Evolutionary conservation across 2,113 vertebrate species (phyloP), one percentile per base, ranked within the genome.

Genomic region (Gadus chalcogrammus): DNA sequence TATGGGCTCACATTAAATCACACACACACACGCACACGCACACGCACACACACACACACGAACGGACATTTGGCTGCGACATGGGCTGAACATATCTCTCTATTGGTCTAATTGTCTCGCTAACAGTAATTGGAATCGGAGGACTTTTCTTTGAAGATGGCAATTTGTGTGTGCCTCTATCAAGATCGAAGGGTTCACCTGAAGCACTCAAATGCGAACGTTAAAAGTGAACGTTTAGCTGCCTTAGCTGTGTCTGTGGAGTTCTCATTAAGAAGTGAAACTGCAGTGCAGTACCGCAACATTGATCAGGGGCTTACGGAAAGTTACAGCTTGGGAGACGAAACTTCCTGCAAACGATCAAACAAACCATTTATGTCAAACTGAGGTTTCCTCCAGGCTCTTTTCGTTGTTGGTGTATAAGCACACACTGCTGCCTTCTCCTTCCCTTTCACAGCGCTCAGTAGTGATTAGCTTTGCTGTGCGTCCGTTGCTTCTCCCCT

Each of bases 381-480:
- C 42, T 13, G 22, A 73, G 24, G 22, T 65, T 60, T 52, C 58
- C 35, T 27, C 16, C 59, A 31, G 55, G 55, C 63, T 61, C n/a
- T 42, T 48, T 20, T 68, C 55, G 5, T 3, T 13, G 53, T 55
- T 62, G 31, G 31, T 35, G 31, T 35, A 35, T 35, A 35, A 20
- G 28, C 12, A n/a, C 67, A 62, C 56, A 15, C 58, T 56, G 35
- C 63, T 59, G 28, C 31, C 31, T 35, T 48, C 42, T 48, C 42
- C 42, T 48, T 13, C 42, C 24, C 18, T 70, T 61, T 61, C 17
- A 31, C 35, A 58, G n/a, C 3, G n/a, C 5, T 13, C 13, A 58
- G 15, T 58, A n/a, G 31, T 7, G 31, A 35, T 35, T 56, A 58
- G 55, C 55, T 4, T 17, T 16, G 16, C 15, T 48, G 8, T 17